phyloP scores from a whole-genome alignment of 2,797 vertebrate genomes.

The Alectoris magna region DNA sequence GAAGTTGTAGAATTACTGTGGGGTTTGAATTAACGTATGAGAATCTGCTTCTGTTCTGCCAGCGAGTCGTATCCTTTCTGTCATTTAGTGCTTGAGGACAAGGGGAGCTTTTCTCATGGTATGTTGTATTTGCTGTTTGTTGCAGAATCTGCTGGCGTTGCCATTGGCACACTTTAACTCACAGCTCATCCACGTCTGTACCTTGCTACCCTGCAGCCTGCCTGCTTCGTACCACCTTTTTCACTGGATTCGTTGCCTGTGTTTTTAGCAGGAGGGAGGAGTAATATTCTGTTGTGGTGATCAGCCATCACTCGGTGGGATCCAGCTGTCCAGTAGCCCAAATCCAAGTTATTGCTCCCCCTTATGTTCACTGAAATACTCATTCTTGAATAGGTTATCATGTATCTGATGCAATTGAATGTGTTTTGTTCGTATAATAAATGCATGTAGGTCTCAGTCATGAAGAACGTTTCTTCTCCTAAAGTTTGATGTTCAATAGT shows the following conservation, averaged over 20 bases:
- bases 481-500: background rate
- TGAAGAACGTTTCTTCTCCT: background rate
- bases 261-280: background rate
- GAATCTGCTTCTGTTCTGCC: background rate
- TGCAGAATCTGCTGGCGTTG: background rate
- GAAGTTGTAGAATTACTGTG: background rate
- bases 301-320: background rate
- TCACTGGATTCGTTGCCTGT: background rate
- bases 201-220: background rate
- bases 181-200: accelerated
- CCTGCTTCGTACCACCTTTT: background rate
- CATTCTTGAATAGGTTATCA: background rate
- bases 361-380: background rate
- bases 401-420: background rate
- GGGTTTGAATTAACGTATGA: background rate
- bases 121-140: background rate
- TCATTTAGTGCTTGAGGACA: background rate
- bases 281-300: background rate
- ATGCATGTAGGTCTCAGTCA: background rate
- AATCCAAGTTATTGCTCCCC: background rate
- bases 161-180: accelerated
- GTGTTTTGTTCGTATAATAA: background rate
- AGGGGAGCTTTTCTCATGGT: background rate
- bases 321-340: background rate
- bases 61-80: background rate